These are phyloP conservation scores for Onthophagus sagittarius DNA, from an alignment of 2,888 invertebrate genomes.

Conservation along the genomic window DNA sequence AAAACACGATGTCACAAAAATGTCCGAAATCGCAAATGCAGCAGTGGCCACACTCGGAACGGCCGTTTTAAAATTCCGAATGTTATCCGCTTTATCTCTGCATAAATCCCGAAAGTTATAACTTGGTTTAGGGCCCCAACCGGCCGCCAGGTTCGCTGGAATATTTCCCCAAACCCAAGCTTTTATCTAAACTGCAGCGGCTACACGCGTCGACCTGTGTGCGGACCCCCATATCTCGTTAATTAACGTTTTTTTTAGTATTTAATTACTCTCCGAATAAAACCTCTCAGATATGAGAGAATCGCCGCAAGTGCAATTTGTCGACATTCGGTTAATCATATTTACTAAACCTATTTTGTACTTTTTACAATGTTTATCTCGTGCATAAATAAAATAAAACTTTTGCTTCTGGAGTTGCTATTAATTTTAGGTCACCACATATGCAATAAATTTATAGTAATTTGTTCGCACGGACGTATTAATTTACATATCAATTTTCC, in stretches of 20 bases:
- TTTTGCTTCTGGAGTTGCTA: too few species aligned
- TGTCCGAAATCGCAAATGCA: background rate
- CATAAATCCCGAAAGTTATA: conserved; percentile 14
- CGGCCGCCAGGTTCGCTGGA: conserved; percentile 3
- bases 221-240: conserved; percentile 5
- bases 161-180: conserved; percentile 8
- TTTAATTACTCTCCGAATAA: conserved; percentile 8
- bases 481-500: too few species aligned
- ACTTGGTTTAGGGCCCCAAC: conserved; percentile 1
- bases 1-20: background rate
- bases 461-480: too few species aligned
- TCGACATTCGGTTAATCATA: background rate
- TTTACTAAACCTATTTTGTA: background rate
- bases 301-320: background rate
- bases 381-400: background rate
- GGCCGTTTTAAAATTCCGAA: conserved; percentile 11
- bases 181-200: conserved; percentile 9
- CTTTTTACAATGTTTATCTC: background rate
- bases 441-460: too few species aligned
- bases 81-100: conserved; percentile 13
- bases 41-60: background rate
- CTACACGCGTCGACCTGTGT: background rate
- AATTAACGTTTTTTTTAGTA: conserved; percentile 10
- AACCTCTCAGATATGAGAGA: background rate
- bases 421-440: too few species aligned